phyloP scores from a whole-genome alignment of 1,140 invertebrate genomes.

The Orchesella cincta region DNA sequence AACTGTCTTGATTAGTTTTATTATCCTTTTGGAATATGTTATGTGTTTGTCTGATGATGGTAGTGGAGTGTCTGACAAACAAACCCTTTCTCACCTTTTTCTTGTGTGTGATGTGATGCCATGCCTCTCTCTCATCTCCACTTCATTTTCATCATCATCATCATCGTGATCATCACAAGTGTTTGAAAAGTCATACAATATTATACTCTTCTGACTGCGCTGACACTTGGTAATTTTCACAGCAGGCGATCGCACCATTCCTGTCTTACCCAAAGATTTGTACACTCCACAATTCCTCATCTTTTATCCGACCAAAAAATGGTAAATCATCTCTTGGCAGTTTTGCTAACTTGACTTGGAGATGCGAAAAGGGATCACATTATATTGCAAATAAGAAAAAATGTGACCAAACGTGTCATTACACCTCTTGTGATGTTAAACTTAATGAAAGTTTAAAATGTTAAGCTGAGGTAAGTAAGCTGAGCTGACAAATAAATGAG shows the following conservation, averaged over 20 bases:
- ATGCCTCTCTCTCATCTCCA: not conserved
- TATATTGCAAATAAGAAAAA: not conserved
- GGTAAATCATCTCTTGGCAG: constrained; percentile 9
- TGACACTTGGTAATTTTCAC: constrained; percentile 6
- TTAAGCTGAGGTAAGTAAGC: too few species aligned
- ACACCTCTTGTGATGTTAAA: too few species aligned
- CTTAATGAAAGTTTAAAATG: too few species aligned
- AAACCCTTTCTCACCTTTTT: not conserved
- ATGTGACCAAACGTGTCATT: too few species aligned
- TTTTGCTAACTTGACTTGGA: not conserved
- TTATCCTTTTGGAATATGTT: not conserved
- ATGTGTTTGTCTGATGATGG: not conserved
- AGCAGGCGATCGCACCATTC: constrained; percentile 15
- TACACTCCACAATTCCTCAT: too few species aligned
- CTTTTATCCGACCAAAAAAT: too few species aligned
- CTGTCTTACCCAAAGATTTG: too few species aligned
- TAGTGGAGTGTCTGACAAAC: not conserved
- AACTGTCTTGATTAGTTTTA: too few species aligned
- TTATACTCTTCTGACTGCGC: not conserved
- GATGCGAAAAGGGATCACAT: not conserved
- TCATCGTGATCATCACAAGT: not conserved
- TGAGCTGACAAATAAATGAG: too few species aligned
- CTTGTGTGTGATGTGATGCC: too few species aligned
- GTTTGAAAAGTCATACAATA: not conserved
- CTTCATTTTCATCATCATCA: not conserved